These are phyloP conservation scores for Pyxicephalus adspersus DNA, from an alignment of 2,113 vertebrate species.

Conservation along the genomic window DNA sequence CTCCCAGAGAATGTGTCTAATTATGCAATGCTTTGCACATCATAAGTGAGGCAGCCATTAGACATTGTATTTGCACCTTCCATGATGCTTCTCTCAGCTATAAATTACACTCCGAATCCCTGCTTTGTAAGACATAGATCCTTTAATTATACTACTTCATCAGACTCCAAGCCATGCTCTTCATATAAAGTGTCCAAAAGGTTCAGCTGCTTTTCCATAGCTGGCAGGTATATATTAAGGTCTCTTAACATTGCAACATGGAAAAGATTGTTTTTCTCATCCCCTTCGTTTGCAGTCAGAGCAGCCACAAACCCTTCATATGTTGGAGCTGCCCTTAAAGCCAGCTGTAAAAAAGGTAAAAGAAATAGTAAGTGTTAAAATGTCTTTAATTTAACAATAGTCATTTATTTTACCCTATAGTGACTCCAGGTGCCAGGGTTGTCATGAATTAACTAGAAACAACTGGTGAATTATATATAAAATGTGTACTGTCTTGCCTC, in stretches of 20 bases:
- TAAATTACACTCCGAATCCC: background rate
- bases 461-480: no score
- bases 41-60: no score
- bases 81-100: background rate
- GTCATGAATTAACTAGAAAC: no score
- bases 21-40: background rate
- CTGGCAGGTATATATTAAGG: conserved; percentile 88
- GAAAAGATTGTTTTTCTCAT: conserved; percentile 85
- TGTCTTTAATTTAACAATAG: no score
- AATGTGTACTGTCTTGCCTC: no score
- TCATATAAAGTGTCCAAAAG: conserved; percentile 92
- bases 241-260: conserved; percentile 83
- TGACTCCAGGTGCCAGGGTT: no score
- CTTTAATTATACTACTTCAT: conserved; percentile 89
- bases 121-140: background rate
- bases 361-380: background rate
- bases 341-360: conserved; percentile 78
- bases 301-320: conserved; percentile 89
- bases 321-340: conserved; percentile 89
- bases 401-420: no score
- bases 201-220: conserved; percentile 90
- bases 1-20: background rate
- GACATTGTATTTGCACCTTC: background rate
- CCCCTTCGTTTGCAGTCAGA: conserved; percentile 80
- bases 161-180: conserved; percentile 91